Conservation (phyloP, 2,797 vertebrate species). For the Microchirus variegatus region DNA sequence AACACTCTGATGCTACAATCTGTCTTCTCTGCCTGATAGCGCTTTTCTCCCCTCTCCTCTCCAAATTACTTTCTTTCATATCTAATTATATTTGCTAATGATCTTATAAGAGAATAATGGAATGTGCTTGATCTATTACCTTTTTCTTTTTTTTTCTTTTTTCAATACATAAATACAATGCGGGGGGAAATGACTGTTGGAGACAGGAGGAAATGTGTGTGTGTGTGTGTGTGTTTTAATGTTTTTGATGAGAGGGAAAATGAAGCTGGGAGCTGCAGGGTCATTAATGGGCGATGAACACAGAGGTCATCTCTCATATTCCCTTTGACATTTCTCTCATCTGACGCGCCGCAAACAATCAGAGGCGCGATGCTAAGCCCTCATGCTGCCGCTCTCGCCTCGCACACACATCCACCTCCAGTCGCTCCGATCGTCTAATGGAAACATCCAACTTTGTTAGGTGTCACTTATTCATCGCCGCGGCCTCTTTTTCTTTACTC, state of each 20-base stretch:
- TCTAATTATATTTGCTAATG: constrained; percentile 89
- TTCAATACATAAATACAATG: constrained; percentile 87
- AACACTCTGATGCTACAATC: constrained; percentile 86
- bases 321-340: constrained; percentile 72
- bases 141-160: too few species aligned
- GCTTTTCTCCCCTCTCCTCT: constrained; percentile 85
- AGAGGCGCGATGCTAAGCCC: constrained; percentile 27
- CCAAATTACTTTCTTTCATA: constrained; percentile 88
- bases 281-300: constrained; percentile 76
- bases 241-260: constrained; percentile 77
- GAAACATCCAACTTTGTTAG: constrained; percentile 48
- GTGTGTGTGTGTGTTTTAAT: constrained; percentile 67
- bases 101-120: constrained; percentile 89
- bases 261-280: constrained; percentile 76
- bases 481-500: background rate
- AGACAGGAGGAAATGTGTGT: constrained; percentile 76
- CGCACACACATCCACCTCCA: constrained; percentile 56
- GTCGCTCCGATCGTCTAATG: constrained; percentile 52
- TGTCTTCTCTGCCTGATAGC: constrained; percentile 88
- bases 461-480: constrained; percentile 22
- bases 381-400: constrained; percentile 39
- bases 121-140: constrained; percentile 89
- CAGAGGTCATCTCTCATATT: constrained; percentile 80
- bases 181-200: constrained; percentile 80
- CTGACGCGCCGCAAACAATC: constrained; percentile 67